Evolutionary conservation across 2,797 vertebrate species (phyloP), one percentile per base, ranked within the genome.

Genomic region (Hoplostethus mediterraneus): DNA sequence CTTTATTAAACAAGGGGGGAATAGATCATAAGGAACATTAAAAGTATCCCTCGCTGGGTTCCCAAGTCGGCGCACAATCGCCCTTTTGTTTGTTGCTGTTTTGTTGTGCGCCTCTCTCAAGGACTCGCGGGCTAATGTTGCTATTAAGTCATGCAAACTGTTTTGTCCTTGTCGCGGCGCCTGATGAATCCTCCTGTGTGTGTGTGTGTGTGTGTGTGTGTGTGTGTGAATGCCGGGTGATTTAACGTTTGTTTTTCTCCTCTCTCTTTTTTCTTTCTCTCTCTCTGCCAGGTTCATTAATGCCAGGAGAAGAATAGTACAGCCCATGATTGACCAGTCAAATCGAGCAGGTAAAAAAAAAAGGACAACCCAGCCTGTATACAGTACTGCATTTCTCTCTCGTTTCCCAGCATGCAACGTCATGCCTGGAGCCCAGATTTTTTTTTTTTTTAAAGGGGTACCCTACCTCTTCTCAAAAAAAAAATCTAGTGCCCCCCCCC

Each of bases 271-370:
- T 89, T 95, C 1, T 21, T 21, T 21, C 1, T 21, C 21, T 21
- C 21, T 21, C 90, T 94, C 67, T 95, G 93, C 81, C 96, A 99
- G 98, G 98, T 99, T 99, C 95, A 99, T 99, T 95, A 99, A 99
- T 66, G 98, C 98, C 95, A 97, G 98, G 91, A 99, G 98, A 97
- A 98, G 98, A 97, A 99, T 99, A 99, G 98, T 99, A 93, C 98
- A 99, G 95, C 98, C 98, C 92, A 99, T 99, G 98, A 99, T 99
- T 87, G 98, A 99, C 96, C 98, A 99, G 96, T 99, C 98, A 90
- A 99, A 99, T 96, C 97, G 98, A 98, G 98, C 98, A 99, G 98
- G 98, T 97, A 97, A 98, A 96, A 66, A 97, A 98, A 96, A 66
- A 56, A 77, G 2, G 36, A 53, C 5, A 67, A n/a, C 55, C 69